Evolutionary conservation across 2,797 vertebrate species (phyloP), one percentile per base, ranked within the genome.

Genomic region (Miichthys miiuy): DNA sequence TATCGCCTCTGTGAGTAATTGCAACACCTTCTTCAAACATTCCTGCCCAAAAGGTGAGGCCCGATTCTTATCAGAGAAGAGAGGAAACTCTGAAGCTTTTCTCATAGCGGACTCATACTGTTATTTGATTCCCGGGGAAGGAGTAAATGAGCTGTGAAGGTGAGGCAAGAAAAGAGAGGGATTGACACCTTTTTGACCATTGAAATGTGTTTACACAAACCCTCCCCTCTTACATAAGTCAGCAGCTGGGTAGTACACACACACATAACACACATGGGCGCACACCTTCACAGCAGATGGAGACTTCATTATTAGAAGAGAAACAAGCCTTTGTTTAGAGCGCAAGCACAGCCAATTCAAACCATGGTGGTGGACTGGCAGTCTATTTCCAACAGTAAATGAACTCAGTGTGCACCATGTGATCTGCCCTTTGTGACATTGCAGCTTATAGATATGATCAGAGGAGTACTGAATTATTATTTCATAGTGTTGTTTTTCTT

Each of bases 61-160:
- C 41, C 0, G 68, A 85, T 87, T 65, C 78, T 88, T 86, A 88
- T 90, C 87, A 74, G 52, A 51, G 73, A 72, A 60, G 61, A 75
- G 67, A 66, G 68, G 75, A 84, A 87, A 78, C 64, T 61, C 73
- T 57, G 14, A 65, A 25, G 71, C 75, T 50, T 69, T 87, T 83
- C 76, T 87, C 71, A 20, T 0, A 23, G 67, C 48, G 77, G 72
- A 79, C 79, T 87, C 75, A 73, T 51, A 20, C 75, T 76, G 81
- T 69, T 80, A 77, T 86, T 87, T 69, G 84, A 88, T 81, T 87
- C 78, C 68, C 50, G 51, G 46, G 61, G 75, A 84, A 87, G 68
- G 48, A 88, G 73, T 87, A 86, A 92, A 90, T 92, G 86, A 92
- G 82, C 80, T 87, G 90, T 91, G 91, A 92, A 94, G 91, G 91